Percentiles rank a stretch among this genome's conserved stretches.
phyloP scores from a whole-genome alignment of 1,140 invertebrate species.

The Sinonovacula constricta region DNA sequence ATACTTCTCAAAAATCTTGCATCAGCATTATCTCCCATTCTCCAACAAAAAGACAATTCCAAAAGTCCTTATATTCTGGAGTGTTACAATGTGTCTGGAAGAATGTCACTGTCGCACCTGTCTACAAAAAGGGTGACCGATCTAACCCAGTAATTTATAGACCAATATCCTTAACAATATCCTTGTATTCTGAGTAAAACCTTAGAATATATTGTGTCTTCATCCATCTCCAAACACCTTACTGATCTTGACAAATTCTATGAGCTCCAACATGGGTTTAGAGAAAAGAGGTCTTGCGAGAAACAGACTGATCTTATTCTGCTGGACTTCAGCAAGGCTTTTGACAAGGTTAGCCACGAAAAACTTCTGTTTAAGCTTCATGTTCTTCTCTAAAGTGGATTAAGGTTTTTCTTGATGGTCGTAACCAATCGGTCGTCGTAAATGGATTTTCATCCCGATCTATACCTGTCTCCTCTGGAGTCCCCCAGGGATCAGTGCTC shows the following conservation, averaged over 20 bases:
- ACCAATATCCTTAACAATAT: constrained; percentile 25
- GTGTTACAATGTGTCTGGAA: background rate
- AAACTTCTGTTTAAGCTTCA: too few relatives aligned
- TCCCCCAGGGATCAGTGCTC: constrained; percentile 51
- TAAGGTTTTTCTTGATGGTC: constrained; percentile 43
- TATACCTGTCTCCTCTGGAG: too few relatives aligned
- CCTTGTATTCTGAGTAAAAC: too few relatives aligned
- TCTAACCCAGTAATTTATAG: constrained; percentile 26
- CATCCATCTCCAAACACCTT: constrained; percentile 13
- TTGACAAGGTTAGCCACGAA: too few relatives aligned
- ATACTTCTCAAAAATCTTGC: too few relatives aligned
- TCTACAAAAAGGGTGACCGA: too few relatives aligned
- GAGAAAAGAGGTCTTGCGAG: constrained; percentile 27
- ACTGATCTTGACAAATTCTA: too few relatives aligned
- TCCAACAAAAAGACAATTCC: background rate
- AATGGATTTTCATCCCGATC: constrained; percentile 47
- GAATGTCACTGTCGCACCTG: too few relatives aligned
- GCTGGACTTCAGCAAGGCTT: too few relatives aligned
- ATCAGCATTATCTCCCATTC: too few relatives aligned
- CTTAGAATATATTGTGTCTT: constrained; percentile 36
- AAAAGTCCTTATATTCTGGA: background rate
- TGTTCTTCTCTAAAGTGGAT: constrained; percentile 45
- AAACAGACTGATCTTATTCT: constrained; percentile 25
- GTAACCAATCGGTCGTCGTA: constrained; percentile 50
- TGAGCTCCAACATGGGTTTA: too few relatives aligned